phyloP scores from a whole-genome alignment of 2,797 vertebrate genomes.

The Parauchenoglanis ngamensis region DNA sequence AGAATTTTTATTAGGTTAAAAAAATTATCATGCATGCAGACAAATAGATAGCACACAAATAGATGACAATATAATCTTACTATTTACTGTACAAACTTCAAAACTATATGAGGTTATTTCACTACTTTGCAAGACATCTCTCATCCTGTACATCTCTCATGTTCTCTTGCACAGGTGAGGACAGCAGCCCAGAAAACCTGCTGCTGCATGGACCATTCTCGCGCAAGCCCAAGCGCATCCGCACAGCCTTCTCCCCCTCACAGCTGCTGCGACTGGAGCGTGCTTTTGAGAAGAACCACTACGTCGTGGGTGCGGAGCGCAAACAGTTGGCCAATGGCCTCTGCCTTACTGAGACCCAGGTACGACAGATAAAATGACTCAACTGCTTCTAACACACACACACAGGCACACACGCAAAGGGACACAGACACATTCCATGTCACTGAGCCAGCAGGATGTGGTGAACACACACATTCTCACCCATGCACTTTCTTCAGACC shows the following conservation, averaged over 20 bases:
- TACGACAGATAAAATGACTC: conserved; percentile 37
- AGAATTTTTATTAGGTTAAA: neutral
- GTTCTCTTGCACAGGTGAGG: conserved; percentile 60
- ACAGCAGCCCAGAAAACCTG: conserved; percentile 64
- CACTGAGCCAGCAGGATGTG: conserved; percentile 43
- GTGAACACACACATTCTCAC: conserved; percentile 56
- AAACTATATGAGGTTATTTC: neutral
- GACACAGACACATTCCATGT: conserved; percentile 34
- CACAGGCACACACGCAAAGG: conserved; percentile 7
- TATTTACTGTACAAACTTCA: neutral
- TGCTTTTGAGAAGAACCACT: conserved; percentile 70
- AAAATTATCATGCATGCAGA: neutral
- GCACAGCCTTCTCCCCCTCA: conserved; percentile 66
- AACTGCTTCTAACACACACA: neutral
- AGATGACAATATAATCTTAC: neutral
- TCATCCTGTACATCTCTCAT: neutral
- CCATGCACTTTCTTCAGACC: conserved; percentile 4
- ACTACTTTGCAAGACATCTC: neutral
- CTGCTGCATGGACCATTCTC: conserved; percentile 64
- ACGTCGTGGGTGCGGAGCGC: conserved; percentile 68
- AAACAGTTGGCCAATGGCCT: conserved; percentile 69
- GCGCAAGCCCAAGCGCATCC: conserved; percentile 66
- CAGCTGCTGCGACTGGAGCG: conserved; percentile 65
- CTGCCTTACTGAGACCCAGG: conserved; percentile 71
- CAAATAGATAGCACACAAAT: neutral